These are phyloP conservation scores for Typhlomys cinereus DNA, from an alignment of 2,113 vertebrate genomes.

Conservation along the genomic window DNA sequence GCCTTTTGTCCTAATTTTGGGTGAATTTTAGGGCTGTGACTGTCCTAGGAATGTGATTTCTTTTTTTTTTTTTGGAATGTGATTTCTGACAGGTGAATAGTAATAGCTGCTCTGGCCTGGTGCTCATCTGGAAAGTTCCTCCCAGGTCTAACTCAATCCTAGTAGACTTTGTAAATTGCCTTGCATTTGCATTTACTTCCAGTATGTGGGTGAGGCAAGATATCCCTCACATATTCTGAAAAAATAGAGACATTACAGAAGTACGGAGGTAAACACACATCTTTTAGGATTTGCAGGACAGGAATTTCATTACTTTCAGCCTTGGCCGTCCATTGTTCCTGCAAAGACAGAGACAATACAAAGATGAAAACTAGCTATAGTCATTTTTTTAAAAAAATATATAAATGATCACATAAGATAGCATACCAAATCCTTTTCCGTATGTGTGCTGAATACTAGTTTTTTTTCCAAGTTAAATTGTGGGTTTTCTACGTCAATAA, in stretches of 20 bases:
- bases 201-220: background rate
- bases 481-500: conserved; percentile 75
- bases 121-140: background rate
- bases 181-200: background rate
- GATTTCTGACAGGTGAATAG: background rate
- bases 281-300: conserved; percentile 30
- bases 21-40: background rate
- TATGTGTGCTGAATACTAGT: conserved; percentile 36
- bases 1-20: background rate
- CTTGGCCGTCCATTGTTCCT: conserved; percentile 27
- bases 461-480: conserved; percentile 59
- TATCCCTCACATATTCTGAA: background rate
- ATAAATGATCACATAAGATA: background rate
- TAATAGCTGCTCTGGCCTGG: background rate
- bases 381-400: background rate
- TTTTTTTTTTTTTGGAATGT: background rate
- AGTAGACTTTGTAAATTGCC: background rate
- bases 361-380: background rate
- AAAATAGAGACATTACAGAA: background rate
- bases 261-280: background rate
- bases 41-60: background rate
- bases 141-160: background rate
- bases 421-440: conserved; percentile 75
- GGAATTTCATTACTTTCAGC: conserved; percentile 37
- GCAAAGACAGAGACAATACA: background rate